These are phyloP conservation scores for Pomatorhinus ruficollis DNA, from an alignment of 2,113 vertebrate species.

Conservation along the genomic window DNA sequence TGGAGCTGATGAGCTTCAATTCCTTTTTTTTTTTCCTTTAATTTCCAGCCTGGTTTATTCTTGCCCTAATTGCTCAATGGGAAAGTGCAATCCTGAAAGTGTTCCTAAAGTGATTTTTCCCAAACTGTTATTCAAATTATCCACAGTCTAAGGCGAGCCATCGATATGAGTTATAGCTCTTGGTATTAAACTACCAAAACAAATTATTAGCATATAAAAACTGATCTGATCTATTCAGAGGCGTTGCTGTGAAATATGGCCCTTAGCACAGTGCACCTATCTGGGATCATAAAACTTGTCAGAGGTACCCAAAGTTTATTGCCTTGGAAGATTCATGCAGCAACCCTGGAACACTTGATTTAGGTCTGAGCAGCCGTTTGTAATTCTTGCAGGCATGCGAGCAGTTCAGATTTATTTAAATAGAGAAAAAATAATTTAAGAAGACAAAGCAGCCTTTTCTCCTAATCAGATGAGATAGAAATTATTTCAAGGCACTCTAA, in stretches of 20 bases:
- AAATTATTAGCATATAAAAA: slow-evolving; percentile 61
- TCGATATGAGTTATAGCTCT: slow-evolving; percentile 17
- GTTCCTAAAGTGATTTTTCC: not conserved
- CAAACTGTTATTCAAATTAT: slow-evolving; percentile 19
- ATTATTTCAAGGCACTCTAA: slow-evolving; percentile 16
- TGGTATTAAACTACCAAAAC: slow-evolving; percentile 48
- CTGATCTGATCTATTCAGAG: slow-evolving; percentile 46
- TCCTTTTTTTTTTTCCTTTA: too few relatives aligned
- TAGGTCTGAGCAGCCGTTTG: slow-evolving; percentile 28
- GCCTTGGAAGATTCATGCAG: slow-evolving; percentile 49
- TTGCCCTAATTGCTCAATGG: not conserved
- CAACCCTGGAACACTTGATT: slow-evolving; percentile 33
- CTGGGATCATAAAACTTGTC: slow-evolving; percentile 56
- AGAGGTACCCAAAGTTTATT: slow-evolving; percentile 54
- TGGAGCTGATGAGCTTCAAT: not conserved
- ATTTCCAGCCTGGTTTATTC: not conserved
- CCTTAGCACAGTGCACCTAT: not conserved
- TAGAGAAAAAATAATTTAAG: slow-evolving; percentile 23
- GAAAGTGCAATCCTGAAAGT: not conserved
- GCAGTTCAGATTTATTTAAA: slow-evolving; percentile 34
- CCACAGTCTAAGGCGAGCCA: not conserved
- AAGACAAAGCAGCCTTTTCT: slow-evolving; percentile 24
- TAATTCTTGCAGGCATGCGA: slow-evolving; percentile 22
- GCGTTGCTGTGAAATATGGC: slow-evolving; percentile 36
- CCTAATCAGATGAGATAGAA: slow-evolving; percentile 31